Conservation (phyloP, 1,140 invertebrate genomes). For the Caenorhabditis briggsae region DNA sequence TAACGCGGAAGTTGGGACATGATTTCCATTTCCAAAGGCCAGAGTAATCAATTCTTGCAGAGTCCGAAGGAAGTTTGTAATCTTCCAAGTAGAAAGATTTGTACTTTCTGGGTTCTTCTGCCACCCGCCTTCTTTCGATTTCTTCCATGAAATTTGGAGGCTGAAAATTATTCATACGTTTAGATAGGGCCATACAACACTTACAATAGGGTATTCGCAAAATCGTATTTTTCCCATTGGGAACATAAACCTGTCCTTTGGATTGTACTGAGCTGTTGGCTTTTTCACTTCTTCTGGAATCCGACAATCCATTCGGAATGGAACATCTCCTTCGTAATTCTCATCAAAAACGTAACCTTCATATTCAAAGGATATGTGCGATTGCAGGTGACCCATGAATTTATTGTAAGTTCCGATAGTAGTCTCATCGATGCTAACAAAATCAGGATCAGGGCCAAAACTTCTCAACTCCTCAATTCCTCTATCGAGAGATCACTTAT, state of each 20-base stretch:
- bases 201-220: slow-evolving; percentile 34
- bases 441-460: too few relatives aligned
- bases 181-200: not conserved
- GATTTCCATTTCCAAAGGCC: not conserved
- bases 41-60: too few relatives aligned
- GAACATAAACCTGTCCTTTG: not conserved
- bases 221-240: not conserved
- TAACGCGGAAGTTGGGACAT: not conserved
- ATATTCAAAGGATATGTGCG: not conserved
- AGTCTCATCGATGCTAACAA: not conserved
- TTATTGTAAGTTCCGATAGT: slow-evolving; percentile 13
- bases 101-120: not conserved
- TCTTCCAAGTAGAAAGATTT: slow-evolving; percentile 17
- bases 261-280: not conserved
- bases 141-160: not conserved
- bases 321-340: not conserved
- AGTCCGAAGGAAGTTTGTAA: not conserved
- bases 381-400: not conserved
- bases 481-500: too few relatives aligned
- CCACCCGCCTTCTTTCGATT: not conserved
- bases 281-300: not conserved
- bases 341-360: not conserved
- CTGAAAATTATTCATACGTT: not conserved
- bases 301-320: too few relatives aligned
- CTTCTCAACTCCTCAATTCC: not conserved